Evolutionary conservation across 2,113 vertebrate genomes (phyloP).

Genomic region (Notarius lentiginosus): DNA sequence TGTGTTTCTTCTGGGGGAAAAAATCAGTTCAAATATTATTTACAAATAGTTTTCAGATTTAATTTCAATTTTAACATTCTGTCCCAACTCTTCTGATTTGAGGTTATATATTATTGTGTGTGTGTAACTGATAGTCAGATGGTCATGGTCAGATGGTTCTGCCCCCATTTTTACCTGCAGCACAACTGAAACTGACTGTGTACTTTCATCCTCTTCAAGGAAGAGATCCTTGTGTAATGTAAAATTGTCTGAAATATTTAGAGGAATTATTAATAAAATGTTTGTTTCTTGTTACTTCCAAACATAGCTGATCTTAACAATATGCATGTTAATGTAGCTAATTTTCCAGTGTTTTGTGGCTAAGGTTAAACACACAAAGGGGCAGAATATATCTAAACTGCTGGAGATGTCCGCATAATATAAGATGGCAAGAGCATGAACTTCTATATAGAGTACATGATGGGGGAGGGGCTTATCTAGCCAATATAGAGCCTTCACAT

Average conservation of each 20-base stretch:
- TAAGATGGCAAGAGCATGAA: not conserved
- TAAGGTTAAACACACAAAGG: not conserved
- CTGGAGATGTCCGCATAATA: not conserved
- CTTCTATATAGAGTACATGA: not conserved
- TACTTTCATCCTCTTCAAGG: not conserved
- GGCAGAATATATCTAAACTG: not conserved
- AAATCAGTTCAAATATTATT: too few species aligned
- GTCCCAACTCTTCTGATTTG: too few species aligned
- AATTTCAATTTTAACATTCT: too few species aligned
- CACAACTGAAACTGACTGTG: not conserved
- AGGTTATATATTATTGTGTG: too few species aligned
- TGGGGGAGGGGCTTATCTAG: not conserved
- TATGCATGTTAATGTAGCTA: not conserved
- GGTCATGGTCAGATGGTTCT: not conserved
- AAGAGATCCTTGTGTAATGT: not conserved
- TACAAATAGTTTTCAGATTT: too few species aligned
- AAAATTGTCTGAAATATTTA: not conserved
- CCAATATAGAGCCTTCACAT: not conserved
- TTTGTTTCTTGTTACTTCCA: not conserved
- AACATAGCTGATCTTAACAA: not conserved
- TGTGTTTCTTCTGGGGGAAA: too few species aligned
- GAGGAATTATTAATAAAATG: not conserved
- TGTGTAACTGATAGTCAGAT: constrained; percentile 30
- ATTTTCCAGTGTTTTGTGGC: not conserved
- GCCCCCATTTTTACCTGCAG: not conserved